These are phyloP conservation scores for Festucalex cinctus DNA, from an alignment of 2,113 vertebrate species.

Conservation along the genomic window DNA sequence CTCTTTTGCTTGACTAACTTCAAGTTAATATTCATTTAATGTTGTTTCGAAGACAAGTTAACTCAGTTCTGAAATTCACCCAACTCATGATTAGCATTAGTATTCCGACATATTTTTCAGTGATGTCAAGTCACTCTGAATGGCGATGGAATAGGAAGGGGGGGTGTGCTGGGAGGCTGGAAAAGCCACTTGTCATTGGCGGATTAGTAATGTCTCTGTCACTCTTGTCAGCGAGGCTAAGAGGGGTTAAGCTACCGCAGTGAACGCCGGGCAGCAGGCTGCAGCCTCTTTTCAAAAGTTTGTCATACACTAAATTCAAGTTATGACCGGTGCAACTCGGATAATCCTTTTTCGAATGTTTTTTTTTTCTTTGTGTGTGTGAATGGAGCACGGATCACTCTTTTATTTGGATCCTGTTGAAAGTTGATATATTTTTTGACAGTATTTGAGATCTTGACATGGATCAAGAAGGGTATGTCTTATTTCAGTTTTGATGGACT, in stretches of 20 bases:
- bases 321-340: neutral
- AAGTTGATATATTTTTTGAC: too few relatives aligned
- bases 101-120: neutral
- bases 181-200: conserved; percentile 55
- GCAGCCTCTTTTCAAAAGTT: neutral
- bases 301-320: neutral
- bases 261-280: neutral
- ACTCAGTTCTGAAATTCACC: neutral
- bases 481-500: too few relatives aligned
- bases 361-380: neutral
- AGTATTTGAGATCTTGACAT: too few relatives aligned
- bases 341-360: neutral
- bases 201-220: conserved; percentile 66
- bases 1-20: neutral
- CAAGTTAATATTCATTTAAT: neutral
- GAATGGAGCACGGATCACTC: neutral
- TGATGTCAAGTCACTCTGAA: neutral
- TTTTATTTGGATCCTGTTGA: neutral
- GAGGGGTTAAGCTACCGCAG: conserved; percentile 52
- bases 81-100: neutral
- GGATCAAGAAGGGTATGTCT: too few relatives aligned
- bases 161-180: conserved; percentile 5
- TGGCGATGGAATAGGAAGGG: neutral
- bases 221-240: conserved; percentile 55
- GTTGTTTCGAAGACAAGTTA: neutral